Evolutionary conservation across 2,113 vertebrate species (phyloP), one percentile per base, ranked within the genome.

Genomic region (Aptenodytes patagonicus): DNA sequence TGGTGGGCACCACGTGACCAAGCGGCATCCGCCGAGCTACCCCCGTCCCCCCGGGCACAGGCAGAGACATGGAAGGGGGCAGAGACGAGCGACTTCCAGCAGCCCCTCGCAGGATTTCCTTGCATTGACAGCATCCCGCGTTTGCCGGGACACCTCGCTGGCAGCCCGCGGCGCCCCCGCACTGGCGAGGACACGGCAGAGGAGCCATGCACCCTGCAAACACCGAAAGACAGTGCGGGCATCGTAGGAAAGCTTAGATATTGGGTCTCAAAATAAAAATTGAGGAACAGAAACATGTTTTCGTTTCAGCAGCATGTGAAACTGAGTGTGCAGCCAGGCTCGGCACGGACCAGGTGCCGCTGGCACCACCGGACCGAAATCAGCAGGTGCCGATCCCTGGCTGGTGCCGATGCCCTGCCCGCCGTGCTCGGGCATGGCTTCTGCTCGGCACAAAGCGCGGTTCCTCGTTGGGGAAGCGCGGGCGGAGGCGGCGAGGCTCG

Each of bases 221-320:
- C 54, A 13, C 55, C 38, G 4, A 80, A 90, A 88, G 71, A 70
- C 72, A 49, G 71, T 2, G 2, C 7, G 1, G 36, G 34, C 54
- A 29, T 32, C 24, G 4, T 11, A 58, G 55, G 89, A 68, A 83
- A 88, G 75, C 51, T 75, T 52, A 61, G 47, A 61, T 62, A 71
- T 31, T 0, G 1, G 51, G 60, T 62, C 88, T 93, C 36, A 46
- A 62, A 68, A 95, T 85, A 93, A 78, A 83, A 94, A 92, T 78
- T 71, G 92, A 89, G 96, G 97, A 97, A 97, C 94, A 69, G 97
- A 96, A 97, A 97, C 70, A 20, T 1, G 6, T 78, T 95, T 89
- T 71, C 8, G 34, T 89, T 91, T 93, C 31, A 6, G 87, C 57
- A 81, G 52, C 4, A 0, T 68, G 55, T 1, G 46, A 97, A 97